Percentiles rank a stretch among this genome's conserved stretches.
These are phyloP conservation scores for Oryzias curvinotus DNA, from an alignment of 2,113 vertebrate genomes.

Conservation along the genomic window DNA sequence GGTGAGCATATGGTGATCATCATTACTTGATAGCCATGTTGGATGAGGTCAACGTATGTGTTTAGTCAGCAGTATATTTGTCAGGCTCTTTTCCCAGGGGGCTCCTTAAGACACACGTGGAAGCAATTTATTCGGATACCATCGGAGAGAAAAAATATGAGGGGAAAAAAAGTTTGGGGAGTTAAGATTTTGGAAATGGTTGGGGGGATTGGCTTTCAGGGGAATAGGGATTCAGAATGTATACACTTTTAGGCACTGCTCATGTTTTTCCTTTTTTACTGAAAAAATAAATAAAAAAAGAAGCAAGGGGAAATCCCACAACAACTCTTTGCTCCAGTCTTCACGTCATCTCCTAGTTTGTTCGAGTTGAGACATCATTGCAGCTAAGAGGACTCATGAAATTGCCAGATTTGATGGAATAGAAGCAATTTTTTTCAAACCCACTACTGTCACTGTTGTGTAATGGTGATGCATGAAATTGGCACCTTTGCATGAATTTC, in stretches of 20 bases:
- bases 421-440: too few relatives aligned
- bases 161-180: constrained; percentile 34
- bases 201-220: constrained; percentile 20
- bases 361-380: too few relatives aligned
- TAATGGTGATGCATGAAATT: too few relatives aligned
- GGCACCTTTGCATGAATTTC: too few relatives aligned
- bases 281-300: neutral
- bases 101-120: constrained; percentile 70
- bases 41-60: constrained; percentile 69
- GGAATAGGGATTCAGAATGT: neutral
- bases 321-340: neutral
- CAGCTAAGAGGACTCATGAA: too few relatives aligned
- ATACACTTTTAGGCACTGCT: constrained; percentile 20
- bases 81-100: constrained; percentile 59
- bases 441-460: too few relatives aligned
- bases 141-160: constrained; percentile 41
- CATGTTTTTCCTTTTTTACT: neutral
- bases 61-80: constrained; percentile 70
- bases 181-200: constrained; percentile 35
- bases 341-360: too few relatives aligned
- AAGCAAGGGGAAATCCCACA: neutral
- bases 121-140: constrained; percentile 71
- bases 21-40: constrained; percentile 45
- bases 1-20: constrained; percentile 63
- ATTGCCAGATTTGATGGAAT: too few relatives aligned